Conservation (phyloP, 2,797 vertebrate genomes). For the Molossus molossus region DNA sequence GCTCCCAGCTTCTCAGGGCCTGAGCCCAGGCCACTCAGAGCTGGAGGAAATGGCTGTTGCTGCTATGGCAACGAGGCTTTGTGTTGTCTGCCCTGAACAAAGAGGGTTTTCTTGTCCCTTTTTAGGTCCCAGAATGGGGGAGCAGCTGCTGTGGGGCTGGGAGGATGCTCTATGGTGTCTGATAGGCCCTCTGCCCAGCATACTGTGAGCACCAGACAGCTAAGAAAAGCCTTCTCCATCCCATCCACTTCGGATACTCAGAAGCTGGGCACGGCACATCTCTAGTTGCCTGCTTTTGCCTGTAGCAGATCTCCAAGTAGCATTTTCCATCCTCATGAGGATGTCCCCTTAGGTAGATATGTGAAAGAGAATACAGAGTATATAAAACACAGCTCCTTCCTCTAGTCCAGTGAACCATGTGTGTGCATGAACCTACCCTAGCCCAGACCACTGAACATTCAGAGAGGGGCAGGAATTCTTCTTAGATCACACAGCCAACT, state of each 20-base stretch:
- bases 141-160: conserved; percentile 64
- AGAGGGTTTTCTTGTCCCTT: conserved; percentile 89
- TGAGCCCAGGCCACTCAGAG: conserved; percentile 65
- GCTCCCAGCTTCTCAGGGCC: conserved; percentile 86
- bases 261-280: neutral
- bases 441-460: neutral
- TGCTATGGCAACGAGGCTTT: conserved; percentile 92
- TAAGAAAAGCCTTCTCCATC: neutral
- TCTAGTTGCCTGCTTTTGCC: neutral
- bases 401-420: neutral
- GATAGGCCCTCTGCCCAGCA: conserved; percentile 72
- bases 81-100: conserved; percentile 89
- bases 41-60: conserved; percentile 89
- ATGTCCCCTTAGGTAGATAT: neutral
- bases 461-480: neutral
- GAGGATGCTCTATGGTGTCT: conserved; percentile 60
- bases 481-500: neutral
- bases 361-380: neutral
- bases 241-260: neutral
- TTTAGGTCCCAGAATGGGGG: conserved; percentile 81
- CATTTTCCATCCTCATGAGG: neutral
- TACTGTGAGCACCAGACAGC: neutral
- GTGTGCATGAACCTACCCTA: neutral
- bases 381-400: neutral
- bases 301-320: neutral